Evolutionary conservation across 2,888 invertebrate genomes (phyloP).

Genomic region (Blomia tropicalis): DNA sequence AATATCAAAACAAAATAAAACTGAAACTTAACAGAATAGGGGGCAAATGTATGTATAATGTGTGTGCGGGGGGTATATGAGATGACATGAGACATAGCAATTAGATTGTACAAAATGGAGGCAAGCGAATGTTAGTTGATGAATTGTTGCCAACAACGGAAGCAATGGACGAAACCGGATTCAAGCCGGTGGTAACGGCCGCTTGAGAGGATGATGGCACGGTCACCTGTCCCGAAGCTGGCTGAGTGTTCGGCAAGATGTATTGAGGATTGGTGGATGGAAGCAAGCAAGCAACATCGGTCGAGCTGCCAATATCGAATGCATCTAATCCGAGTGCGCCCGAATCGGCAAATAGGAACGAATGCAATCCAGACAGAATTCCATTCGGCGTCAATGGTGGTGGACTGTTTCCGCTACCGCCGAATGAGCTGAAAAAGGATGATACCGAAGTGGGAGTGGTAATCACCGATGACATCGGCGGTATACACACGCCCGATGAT

Average conservation of each 20-base stretch:
- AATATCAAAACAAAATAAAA: background rate
- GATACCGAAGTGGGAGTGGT: background rate
- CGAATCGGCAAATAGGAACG: constrained; percentile 7
- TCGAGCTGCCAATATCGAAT: background rate
- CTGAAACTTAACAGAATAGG: background rate
- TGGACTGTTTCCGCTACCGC: background rate
- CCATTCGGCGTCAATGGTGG: constrained; percentile 13
- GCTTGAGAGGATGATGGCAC: background rate
- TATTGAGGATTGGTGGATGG: background rate
- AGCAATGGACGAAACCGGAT: background rate
- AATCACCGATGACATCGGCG: background rate
- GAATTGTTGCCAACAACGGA: background rate
- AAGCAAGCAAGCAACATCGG: background rate
- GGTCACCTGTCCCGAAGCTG: background rate
- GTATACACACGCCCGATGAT: background rate
- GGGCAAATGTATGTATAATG: no score
- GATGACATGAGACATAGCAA: background rate
- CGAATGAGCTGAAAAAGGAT: background rate
- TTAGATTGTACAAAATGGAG: constrained; percentile 15
- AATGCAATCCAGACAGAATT: constrained; percentile 3
- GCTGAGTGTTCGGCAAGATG: background rate
- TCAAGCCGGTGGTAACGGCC: background rate
- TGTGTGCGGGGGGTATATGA: no score
- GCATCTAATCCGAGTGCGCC: background rate
- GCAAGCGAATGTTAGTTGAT: constrained; percentile 4